Percentiles rank a stretch among this genome's conserved stretches.
phyloP scores from a whole-genome alignment of 1,140 invertebrate species.

The Drosophila elegans region DNA sequence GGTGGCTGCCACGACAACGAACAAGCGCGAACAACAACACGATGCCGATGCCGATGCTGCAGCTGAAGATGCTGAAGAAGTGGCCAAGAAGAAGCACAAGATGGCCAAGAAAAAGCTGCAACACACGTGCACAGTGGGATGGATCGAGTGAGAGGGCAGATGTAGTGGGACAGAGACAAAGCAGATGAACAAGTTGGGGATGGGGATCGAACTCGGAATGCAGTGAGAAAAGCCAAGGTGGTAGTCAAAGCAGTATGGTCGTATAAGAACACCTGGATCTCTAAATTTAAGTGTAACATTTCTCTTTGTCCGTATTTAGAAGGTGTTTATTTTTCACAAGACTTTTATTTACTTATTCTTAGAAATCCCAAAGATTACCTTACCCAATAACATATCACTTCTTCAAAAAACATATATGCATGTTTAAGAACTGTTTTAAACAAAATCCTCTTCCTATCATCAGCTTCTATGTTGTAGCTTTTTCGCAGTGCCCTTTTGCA shows the following conservation, averaged over 20 bases:
- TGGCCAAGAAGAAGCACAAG: conserved; percentile 19
- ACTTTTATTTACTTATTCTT: too few species aligned
- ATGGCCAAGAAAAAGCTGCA: conserved; percentile 26
- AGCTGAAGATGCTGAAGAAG: conserved; percentile 22
- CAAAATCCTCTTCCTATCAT: neutral
- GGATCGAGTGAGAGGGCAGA: conserved; percentile 1
- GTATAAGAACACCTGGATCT: neutral
- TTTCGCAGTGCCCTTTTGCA: conserved; percentile 20
- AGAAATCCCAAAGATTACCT: too few species aligned
- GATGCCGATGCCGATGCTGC: conserved; percentile 35
- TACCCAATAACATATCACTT: too few species aligned
- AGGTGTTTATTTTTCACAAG: too few species aligned
- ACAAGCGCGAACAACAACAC: conserved; percentile 47
- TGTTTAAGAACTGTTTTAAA: too few species aligned
- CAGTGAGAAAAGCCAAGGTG: conserved; percentile 13
- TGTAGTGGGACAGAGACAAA: neutral
- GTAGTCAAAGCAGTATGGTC: neutral
- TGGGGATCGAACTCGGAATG: conserved; percentile 19
- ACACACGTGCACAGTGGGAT: conserved; percentile 51
- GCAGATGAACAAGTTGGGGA: conserved; percentile 23
- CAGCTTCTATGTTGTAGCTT: neutral
- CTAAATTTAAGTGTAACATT: too few species aligned
- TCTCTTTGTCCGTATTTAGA: too few species aligned
- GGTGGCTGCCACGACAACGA: conserved; percentile 41
- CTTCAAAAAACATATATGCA: neutral